Conservation (phyloP, 2,888 invertebrate genomes). For the Elysia crispata region DNA sequence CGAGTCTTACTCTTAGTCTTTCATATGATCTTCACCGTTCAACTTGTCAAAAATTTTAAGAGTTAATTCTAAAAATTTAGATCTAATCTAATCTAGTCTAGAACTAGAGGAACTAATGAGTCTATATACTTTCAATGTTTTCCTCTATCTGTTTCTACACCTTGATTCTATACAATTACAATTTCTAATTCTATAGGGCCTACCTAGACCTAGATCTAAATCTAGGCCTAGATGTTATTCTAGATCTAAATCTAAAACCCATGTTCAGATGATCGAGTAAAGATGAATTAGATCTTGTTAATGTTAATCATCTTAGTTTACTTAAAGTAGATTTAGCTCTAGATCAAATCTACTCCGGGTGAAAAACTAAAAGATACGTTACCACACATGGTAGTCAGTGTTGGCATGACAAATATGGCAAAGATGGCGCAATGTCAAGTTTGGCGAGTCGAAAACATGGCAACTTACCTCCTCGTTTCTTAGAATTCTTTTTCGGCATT, state of each 20-base stretch:
- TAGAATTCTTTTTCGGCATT: conserved; percentile 45
- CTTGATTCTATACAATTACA: too few species aligned
- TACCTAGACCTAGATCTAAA: not conserved
- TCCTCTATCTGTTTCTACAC: too few species aligned
- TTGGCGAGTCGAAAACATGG: not conserved
- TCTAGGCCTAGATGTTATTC: not conserved
- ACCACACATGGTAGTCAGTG: not conserved
- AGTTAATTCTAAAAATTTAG: too few species aligned
- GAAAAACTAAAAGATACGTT: not conserved
- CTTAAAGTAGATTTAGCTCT: not conserved
- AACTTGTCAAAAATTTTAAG: too few species aligned
- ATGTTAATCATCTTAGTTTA: not conserved
- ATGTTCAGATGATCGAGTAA: not conserved
- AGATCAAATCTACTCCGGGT: not conserved
- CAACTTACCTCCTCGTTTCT: conserved; percentile 46
- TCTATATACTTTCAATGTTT: too few species aligned
- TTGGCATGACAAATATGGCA: not conserved
- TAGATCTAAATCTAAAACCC: not conserved
- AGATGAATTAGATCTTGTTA: not conserved
- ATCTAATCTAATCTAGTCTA: too few species aligned
- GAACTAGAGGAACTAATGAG: too few species aligned
- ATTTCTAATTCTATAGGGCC: too few species aligned
- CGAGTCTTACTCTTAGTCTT: too few species aligned
- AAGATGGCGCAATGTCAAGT: conserved; percentile 13
- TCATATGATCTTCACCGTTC: too few species aligned